A percentile compares a stretch with the other conserved stretches of the same genome.
Conservation (phyloP, 2,888 invertebrate genomes). For the Doris montereyensis region DNA sequence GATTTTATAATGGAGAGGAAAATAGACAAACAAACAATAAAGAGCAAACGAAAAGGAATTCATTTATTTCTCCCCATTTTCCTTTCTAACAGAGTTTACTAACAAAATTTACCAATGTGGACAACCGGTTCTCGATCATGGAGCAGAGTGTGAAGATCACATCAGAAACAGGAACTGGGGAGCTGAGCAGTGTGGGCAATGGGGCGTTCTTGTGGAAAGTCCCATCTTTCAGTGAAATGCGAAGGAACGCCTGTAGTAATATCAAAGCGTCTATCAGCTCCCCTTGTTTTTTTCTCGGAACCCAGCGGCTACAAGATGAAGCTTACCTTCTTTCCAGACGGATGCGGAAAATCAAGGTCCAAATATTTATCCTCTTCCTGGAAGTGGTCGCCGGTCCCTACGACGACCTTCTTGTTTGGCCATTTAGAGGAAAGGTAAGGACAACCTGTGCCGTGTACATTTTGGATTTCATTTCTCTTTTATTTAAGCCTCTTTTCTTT, state of each 20-base stretch:
- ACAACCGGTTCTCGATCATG: too few species aligned
- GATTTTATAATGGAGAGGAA: too few species aligned
- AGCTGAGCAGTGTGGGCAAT: constrained; percentile 43
- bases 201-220: constrained; percentile 68
- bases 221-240: constrained; percentile 55
- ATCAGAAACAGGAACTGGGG: too few species aligned
- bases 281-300: constrained; percentile 67
- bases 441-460: too few species aligned
- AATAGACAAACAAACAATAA: too few species aligned
- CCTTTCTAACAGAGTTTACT: too few species aligned
- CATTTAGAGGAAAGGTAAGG: constrained; percentile 66
- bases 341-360: constrained; percentile 70
- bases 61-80: too few species aligned
- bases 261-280: constrained; percentile 53
- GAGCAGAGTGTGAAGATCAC: too few species aligned
- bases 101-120: too few species aligned
- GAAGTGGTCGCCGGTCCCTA: constrained; percentile 67
- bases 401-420: constrained; percentile 69
- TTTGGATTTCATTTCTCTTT: constrained; percentile 43
- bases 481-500: neutral
- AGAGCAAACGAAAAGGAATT: too few species aligned
- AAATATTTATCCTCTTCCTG: too few species aligned
- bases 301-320: constrained; percentile 69
- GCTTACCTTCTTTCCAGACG: constrained; percentile 67
- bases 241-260: constrained; percentile 58